Percentiles rank a stretch among this genome's conserved stretches.
phyloP scores from a whole-genome alignment of 1,140 invertebrate species.

The Thaumetopoea pityocampa region DNA sequence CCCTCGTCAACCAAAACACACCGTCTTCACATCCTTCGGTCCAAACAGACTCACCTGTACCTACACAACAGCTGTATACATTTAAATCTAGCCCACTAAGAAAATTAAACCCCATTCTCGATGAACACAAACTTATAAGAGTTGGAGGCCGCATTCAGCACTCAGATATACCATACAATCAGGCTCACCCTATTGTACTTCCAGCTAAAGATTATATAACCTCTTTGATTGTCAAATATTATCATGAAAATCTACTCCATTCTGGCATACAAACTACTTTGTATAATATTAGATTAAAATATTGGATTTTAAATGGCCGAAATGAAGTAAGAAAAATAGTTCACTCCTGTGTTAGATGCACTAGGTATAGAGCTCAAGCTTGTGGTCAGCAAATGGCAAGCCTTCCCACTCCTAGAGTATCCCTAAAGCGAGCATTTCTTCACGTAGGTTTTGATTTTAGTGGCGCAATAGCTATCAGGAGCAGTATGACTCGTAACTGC shows the following conservation, averaged over 20 bases:
- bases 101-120: constrained; percentile 1
- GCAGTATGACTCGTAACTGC: constrained; percentile 4
- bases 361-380: not conserved
- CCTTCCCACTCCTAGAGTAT: no score
- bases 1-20: no score
- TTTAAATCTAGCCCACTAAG: not conserved
- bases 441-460: constrained; percentile 9
- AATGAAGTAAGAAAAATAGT: constrained; percentile 1
- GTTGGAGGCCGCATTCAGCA: no score
- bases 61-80: no score
- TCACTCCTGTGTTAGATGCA: constrained; percentile 3
- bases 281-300: constrained; percentile 5
- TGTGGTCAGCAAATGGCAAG: not conserved
- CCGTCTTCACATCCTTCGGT: no score
- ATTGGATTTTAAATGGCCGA: constrained; percentile 7
- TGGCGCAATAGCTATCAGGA: constrained; percentile 5
- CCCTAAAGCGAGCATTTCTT: not conserved
- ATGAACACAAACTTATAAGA: no score
- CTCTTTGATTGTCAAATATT: not conserved
- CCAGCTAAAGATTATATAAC: not conserved
- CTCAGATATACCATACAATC: no score
- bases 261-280: constrained; percentile 1
- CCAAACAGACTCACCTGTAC: no score
- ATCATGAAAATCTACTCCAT: not conserved
- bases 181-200: no score